Evolutionary conservation across 2,113 vertebrate species (phyloP).

Genomic region (Mesitornis unicolor): DNA sequence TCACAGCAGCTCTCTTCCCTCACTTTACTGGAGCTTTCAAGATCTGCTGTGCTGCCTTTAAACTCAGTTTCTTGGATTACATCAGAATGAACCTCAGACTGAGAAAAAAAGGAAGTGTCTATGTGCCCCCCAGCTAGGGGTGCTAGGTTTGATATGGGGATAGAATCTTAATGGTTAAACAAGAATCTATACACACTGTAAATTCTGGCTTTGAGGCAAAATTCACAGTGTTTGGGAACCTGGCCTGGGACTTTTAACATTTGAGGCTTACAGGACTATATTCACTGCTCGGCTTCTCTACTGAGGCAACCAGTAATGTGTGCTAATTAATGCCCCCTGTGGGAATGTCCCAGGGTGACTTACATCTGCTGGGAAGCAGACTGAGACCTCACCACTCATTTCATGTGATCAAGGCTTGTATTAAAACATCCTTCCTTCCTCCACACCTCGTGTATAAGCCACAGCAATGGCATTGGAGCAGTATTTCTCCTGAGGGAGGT

Average conservation of each 20-base stretch:
- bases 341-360: neutral
- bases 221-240: neutral
- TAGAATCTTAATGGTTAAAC: neutral
- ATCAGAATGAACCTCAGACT: neutral
- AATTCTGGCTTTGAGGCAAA: neutral
- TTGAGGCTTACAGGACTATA: neutral
- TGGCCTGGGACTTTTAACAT: neutral
- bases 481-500: neutral
- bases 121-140: neutral
- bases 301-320: neutral
- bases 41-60: neutral
- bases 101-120: neutral
- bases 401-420: neutral
- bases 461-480: neutral
- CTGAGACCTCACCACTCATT: neutral
- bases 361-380: neutral
- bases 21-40: fast-evolving
- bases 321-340: neutral
- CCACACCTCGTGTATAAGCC: neutral
- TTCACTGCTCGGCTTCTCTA: neutral
- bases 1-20: neutral
- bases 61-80: neutral
- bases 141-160: neutral
- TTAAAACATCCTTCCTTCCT: neutral
- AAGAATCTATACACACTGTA: neutral